phyloP scores from a whole-genome alignment of 1,140 invertebrate species.

The Archegozetes longisetosus region DNA sequence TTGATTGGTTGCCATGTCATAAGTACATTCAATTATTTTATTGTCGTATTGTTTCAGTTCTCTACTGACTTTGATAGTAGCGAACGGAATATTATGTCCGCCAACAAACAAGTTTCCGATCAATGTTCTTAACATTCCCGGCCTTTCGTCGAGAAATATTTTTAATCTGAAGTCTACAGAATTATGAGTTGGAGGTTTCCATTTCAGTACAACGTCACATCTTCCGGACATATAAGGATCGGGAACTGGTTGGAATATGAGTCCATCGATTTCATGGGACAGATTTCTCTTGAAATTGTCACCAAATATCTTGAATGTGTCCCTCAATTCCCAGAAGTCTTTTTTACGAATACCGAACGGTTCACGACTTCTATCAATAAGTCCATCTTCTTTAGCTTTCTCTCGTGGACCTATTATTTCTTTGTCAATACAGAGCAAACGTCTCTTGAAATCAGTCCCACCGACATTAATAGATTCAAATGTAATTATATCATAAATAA shows the following conservation, averaged over 20 bases:
- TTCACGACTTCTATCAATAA: constrained; percentile 55
- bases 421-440: constrained; percentile 53
- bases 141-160: constrained; percentile 50
- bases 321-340: constrained; percentile 66
- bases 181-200: constrained; percentile 87
- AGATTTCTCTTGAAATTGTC: constrained; percentile 70
- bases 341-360: constrained; percentile 75
- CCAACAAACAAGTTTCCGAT: constrained; percentile 24
- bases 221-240: constrained; percentile 47
- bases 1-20: constrained; percentile 37
- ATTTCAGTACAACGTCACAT: constrained; percentile 77
- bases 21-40: constrained; percentile 92
- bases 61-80: constrained; percentile 37
- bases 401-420: constrained; percentile 51
- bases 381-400: constrained; percentile 52
- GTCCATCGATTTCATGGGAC: constrained; percentile 86
- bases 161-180: constrained; percentile 88
- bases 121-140: constrained; percentile 38
- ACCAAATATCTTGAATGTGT: constrained; percentile 50
- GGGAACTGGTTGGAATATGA: constrained; percentile 87
- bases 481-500: constrained; percentile 88
- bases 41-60: constrained; percentile 59
- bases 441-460: constrained; percentile 53
- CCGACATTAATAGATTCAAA: constrained; percentile 64
- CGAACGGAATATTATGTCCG: constrained; percentile 18